These are phyloP conservation scores for Psococerastis gibbosa DNA, from an alignment of 2,888 invertebrate genomes.

Conservation along the genomic window DNA sequence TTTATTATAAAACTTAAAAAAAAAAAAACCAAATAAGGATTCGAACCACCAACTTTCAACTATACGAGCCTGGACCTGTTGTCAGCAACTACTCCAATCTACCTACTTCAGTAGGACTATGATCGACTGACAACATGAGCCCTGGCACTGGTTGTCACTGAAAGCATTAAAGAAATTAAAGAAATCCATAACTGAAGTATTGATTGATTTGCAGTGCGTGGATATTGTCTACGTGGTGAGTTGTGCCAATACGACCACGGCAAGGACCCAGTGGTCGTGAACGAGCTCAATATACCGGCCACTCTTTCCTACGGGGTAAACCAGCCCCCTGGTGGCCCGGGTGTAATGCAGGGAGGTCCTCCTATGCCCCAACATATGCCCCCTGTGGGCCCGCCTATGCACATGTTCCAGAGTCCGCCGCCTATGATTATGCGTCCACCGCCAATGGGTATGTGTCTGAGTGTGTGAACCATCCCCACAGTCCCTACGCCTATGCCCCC, in stretches of 20 bases:
- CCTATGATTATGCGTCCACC: constrained; percentile 19
- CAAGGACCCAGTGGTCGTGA: constrained; percentile 84
- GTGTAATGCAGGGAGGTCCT: background rate
- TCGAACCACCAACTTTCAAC: too few relatives aligned
- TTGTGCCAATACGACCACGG: constrained; percentile 96
- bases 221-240: constrained; percentile 92
- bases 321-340: background rate
- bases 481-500: too few relatives aligned
- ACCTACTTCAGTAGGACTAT: too few relatives aligned
- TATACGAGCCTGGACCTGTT: too few relatives aligned
- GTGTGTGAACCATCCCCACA: too few relatives aligned
- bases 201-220: constrained; percentile 46
- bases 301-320: constrained; percentile 17
- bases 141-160: too few relatives aligned
- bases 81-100: too few relatives aligned
- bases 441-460: constrained; percentile 18
- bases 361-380: constrained; percentile 15
- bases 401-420: constrained; percentile 18
- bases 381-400: constrained; percentile 20
- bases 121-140: too few relatives aligned
- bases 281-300: constrained; percentile 46
- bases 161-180: too few relatives aligned
- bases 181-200: background rate
- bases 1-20: too few relatives aligned
- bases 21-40: too few relatives aligned